phyloP scores from a whole-genome alignment of 2,797 vertebrate species.

The Spondyliosoma cantharus region DNA sequence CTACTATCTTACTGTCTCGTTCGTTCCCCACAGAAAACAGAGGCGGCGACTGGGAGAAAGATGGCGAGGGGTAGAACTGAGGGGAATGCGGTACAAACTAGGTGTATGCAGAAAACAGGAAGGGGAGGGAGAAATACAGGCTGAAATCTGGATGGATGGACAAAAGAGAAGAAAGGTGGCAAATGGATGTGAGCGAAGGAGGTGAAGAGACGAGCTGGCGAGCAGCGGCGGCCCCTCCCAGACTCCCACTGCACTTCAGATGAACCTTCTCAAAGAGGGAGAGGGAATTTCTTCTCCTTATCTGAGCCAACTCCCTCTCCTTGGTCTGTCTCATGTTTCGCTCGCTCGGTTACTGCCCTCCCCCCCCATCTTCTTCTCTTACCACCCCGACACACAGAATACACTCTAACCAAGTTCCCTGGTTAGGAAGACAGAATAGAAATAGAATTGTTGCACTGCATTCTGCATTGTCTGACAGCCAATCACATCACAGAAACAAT shows the following conservation, averaged over 20 bases:
- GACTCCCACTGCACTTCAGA: constrained; percentile 69
- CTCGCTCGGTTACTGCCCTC: not conserved
- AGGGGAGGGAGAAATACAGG: not conserved
- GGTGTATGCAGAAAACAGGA: not conserved
- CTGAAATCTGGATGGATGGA: not conserved
- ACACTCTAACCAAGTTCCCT: not conserved
- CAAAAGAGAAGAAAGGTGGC: not conserved
- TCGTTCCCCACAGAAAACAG: constrained; percentile 10
- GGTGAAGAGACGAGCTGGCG: constrained; percentile 10
- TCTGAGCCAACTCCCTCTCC: constrained; percentile 29
- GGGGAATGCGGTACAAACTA: not conserved
- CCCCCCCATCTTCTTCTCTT: constrained; percentile 11
- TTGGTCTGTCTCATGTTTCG: constrained; percentile 18
- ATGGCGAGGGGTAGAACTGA: not conserved
- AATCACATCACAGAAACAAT: not conserved
- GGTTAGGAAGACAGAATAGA: too few relatives aligned
- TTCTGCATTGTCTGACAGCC: not conserved
- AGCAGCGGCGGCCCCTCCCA: constrained; percentile 44
- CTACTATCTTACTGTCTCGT: not conserved
- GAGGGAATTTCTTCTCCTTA: constrained; percentile 31
- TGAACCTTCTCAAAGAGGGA: constrained; percentile 60
- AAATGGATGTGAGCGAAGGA: not conserved
- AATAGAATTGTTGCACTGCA: too few relatives aligned
- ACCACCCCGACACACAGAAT: not conserved
- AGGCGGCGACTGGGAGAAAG: constrained; percentile 1